Evolutionary conservation across 2,888 invertebrate genomes (phyloP), one percentile per base, ranked within the genome.

Genomic region (Drosophila testacea): DNA sequence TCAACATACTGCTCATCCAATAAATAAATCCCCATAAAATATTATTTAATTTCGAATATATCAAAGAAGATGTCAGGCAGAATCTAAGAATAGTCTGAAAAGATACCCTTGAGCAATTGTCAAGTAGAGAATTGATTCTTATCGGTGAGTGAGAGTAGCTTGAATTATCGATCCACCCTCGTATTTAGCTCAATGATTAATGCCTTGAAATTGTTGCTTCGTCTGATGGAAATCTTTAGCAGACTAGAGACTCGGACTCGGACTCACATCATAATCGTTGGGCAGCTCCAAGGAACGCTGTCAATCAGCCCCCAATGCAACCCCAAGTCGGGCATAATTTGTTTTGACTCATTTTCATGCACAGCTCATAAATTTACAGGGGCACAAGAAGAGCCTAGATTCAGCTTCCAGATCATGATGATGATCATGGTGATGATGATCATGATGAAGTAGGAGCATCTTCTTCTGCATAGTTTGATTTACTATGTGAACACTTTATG

Each of bases 401-500:
- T 10, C 60, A 13, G 51, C 41, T n/a, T 22, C 32, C 16, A 30
- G 9, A 32, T 30, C 6, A 32, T 32, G 38, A 61, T 55, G 39
- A 51, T 59, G 60, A 52, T 63, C 60, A 61, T 55, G 59, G 66
- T 68, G 63, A 30, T 63, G 13, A 41, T 54, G 44, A n/a, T 56
- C 68, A 57, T 73, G 73, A 67, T 69, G 64, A 77, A 77, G 55
- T 50, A 39, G 39, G 22, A 22, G 22, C 32, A 38, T 9, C 48
- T 38, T 28, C 42, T 50, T 72, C 78, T 77, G 80, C 86, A 84
- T 82, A 63, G 79, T 11, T 86, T 90, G 90, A 90, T 90, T 90
- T 90, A 90, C 90, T 77, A 90, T 90, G 90, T 90, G 90, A 90
- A 90, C 89, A 89, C 90, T 90, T 90, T 90, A 90, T 88, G 84